phyloP scores from a whole-genome alignment of 2,888 invertebrate species.

The Thereva nobilitata region DNA sequence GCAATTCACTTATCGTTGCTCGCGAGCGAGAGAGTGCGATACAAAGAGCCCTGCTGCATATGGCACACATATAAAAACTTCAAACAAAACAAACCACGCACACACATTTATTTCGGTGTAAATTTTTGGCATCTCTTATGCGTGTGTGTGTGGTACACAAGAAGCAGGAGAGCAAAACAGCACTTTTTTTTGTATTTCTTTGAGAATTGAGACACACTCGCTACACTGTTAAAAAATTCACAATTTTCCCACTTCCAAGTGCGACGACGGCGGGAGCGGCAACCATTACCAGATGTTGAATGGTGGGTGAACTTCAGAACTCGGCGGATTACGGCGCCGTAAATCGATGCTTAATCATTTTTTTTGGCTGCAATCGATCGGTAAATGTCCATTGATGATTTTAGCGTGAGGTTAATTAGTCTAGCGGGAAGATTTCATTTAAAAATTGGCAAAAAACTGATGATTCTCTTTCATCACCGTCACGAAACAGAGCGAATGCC shows the following conservation, averaged over 20 bases:
- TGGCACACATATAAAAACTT: no score
- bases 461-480: background rate
- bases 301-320: slow-evolving; percentile 13
- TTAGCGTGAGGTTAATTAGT: background rate
- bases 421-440: slow-evolving; percentile 13
- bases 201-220: slow-evolving; percentile 6
- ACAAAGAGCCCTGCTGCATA: background rate
- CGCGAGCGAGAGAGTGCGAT: slow-evolving; percentile 12
- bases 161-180: no score
- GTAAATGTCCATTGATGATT: background rate
- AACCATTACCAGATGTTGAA: slow-evolving; percentile 30
- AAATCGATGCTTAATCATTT: background rate
- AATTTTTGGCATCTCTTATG: no score
- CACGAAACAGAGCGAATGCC: slow-evolving; percentile 12
- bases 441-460: slow-evolving; percentile 11
- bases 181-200: no score
- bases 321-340: background rate
- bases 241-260: slow-evolving; percentile 12
- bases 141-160: no score
- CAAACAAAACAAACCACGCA: slow-evolving; percentile 25
- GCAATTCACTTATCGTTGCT: slow-evolving; percentile 17
- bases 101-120: background rate
- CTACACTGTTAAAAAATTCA: slow-evolving; percentile 22
- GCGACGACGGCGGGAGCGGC: slow-evolving; percentile 18
- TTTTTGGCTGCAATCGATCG: background rate